Evolutionary conservation across 2,113 vertebrate species (phyloP).

Genomic region (Pomatostomus ruficeps): DNA sequence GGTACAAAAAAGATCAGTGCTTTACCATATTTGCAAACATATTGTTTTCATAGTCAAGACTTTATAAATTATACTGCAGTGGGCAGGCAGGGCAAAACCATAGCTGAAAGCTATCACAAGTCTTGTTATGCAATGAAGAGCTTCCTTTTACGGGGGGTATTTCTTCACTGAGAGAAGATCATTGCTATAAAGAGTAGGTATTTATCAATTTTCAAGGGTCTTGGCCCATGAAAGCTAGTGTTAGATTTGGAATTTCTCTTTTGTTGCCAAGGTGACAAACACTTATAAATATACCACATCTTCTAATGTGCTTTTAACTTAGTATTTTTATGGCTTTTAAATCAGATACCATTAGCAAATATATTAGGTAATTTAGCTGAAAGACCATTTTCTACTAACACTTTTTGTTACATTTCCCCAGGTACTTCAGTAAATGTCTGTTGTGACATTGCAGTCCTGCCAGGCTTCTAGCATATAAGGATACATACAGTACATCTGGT

Average conservation of each 20-base stretch:
- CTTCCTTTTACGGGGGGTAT: constrained; percentile 44
- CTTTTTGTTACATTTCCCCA: constrained; percentile 80
- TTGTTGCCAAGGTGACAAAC: constrained; percentile 85
- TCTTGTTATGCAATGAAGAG: constrained; percentile 24
- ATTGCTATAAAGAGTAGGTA: constrained; percentile 69
- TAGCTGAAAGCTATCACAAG: constrained; percentile 29
- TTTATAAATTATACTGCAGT: not conserved
- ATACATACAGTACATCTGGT: constrained; percentile 69
- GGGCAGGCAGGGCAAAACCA: constrained; percentile 23
- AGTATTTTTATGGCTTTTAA: constrained; percentile 86
- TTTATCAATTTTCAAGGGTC: constrained; percentile 84
- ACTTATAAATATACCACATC: constrained; percentile 84
- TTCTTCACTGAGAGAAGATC: constrained; percentile 71
- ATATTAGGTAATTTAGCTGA: constrained; percentile 85
- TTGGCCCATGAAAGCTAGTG: constrained; percentile 78
- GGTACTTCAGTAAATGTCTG: constrained; percentile 79
- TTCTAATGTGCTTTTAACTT: constrained; percentile 84
- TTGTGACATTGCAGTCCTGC: constrained; percentile 77
- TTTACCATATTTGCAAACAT: not conserved
- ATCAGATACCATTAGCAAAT: constrained; percentile 86
- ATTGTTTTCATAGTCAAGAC: constrained; percentile 23
- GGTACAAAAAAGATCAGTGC: not conserved
- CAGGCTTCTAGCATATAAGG: constrained; percentile 65
- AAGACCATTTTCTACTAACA: constrained; percentile 82
- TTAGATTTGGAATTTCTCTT: constrained; percentile 76